A percentile compares a stretch with the other conserved stretches of the same genome.
These are phyloP conservation scores for Pseudomyrmex dendroicus DNA, from an alignment of 1,140 invertebrate species.

Conservation along the genomic window DNA sequence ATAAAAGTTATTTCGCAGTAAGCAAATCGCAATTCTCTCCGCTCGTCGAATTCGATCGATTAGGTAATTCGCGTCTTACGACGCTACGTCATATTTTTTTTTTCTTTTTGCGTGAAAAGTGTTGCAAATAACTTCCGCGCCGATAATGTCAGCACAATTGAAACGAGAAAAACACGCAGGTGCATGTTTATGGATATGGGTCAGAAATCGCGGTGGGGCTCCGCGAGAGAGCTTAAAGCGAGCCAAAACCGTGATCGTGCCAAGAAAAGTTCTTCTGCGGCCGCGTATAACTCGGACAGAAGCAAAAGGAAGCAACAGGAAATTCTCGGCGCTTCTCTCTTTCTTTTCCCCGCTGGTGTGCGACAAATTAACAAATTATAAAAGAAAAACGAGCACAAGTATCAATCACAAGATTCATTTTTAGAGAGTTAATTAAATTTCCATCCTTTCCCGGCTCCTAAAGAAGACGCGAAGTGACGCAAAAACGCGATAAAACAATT, in stretches of 20 bases:
- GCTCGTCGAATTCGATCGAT: background rate
- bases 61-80: background rate
- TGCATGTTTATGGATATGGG: constrained; percentile 59
- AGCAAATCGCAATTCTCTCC: too few species aligned
- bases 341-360: background rate
- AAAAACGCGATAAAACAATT: background rate
- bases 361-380: constrained; percentile 65
- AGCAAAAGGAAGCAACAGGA: constrained; percentile 72
- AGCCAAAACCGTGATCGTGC: constrained; percentile 67
- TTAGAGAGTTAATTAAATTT: constrained; percentile 15
- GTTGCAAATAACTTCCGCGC: background rate
- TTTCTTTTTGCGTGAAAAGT: background rate
- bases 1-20: too few species aligned
- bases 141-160: constrained; percentile 26
- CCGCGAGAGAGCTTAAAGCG: constrained; percentile 26
- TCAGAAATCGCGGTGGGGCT: constrained; percentile 61
- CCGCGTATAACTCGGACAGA: constrained; percentile 57
- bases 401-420: constrained; percentile 9
- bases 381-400: constrained; percentile 13
- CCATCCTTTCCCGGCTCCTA: background rate
- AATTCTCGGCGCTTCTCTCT: constrained; percentile 22
- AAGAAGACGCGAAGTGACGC: background rate
- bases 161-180: constrained; percentile 44
- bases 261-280: constrained; percentile 69
- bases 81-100: too few species aligned